Conservation (phyloP, 2,888 invertebrate genomes). For the Melanophora roralis region DNA sequence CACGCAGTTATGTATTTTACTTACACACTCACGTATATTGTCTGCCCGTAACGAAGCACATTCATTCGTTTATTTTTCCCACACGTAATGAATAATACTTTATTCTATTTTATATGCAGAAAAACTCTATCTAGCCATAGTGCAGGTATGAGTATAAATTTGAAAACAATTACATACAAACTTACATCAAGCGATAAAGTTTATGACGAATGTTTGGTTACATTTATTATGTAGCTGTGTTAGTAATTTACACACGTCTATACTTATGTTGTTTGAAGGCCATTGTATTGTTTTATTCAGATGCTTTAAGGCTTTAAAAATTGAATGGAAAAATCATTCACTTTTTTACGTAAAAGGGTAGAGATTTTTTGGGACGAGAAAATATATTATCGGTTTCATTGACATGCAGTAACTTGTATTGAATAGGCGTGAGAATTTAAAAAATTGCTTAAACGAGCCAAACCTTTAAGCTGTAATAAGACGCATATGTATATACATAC, state of each 20-base stretch:
- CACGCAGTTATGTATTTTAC: background rate
- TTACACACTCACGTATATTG: conserved; percentile 10
- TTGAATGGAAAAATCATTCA: background rate
- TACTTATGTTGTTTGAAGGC: conserved; percentile 6
- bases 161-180: conserved; percentile 38
- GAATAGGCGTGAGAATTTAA: too few species aligned
- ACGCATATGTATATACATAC: too few species aligned
- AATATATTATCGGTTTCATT: too few species aligned
- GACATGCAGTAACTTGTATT: too few species aligned
- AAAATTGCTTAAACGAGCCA: too few species aligned
- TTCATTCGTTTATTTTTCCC: background rate
- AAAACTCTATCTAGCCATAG: background rate
- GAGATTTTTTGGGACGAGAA: too few species aligned
- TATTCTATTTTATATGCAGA: background rate
- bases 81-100: background rate
- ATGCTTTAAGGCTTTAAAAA: background rate
- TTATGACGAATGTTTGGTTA: background rate
- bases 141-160: background rate
- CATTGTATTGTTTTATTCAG: background rate
- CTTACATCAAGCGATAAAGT: conserved; percentile 21
- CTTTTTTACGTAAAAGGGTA: too few species aligned
- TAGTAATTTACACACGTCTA: background rate
- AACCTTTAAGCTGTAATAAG: too few species aligned
- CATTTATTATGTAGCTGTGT: background rate
- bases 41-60: background rate